Conservation (phyloP, 92 coral and sea anemone genomes). For the Phymanthus crucifer region DNA sequence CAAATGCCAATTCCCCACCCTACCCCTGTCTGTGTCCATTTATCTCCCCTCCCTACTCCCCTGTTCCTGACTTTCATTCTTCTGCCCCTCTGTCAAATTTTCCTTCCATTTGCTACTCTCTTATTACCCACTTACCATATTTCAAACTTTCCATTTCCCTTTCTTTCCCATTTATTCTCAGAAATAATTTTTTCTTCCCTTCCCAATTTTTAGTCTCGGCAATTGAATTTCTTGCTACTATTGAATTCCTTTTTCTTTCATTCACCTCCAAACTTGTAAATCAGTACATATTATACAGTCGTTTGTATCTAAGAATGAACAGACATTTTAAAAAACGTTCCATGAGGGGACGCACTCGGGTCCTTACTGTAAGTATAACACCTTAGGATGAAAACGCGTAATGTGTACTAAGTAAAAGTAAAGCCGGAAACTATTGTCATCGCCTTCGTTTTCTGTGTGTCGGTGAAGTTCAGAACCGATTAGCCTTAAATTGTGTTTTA, state of each 20-base stretch:
- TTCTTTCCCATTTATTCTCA: neutral
- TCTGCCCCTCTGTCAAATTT: neutral
- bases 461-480: too few species aligned
- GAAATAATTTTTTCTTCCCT: neutral
- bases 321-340: too few species aligned
- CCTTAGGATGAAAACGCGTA: too few species aligned
- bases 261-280: neutral
- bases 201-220: neutral
- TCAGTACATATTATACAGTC: too few species aligned
- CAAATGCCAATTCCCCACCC: too few species aligned
- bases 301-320: too few species aligned
- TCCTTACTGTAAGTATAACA: too few species aligned
- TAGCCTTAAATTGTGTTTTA: too few species aligned
- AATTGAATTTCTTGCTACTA: neutral
- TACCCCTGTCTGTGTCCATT: neutral
- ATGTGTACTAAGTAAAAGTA: too few species aligned
- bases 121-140: neutral
- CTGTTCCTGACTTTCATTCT: neutral
- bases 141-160: neutral
- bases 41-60: neutral
- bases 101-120: neutral
- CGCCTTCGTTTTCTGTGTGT: too few species aligned
- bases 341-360: too few species aligned
- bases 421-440: too few species aligned
- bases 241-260: neutral